A percentile compares a stretch with the other conserved stretches of the same genome.
These are phyloP conservation scores for Oryzias javanicus DNA, from an alignment of 2,113 vertebrate genomes.

Conservation along the genomic window DNA sequence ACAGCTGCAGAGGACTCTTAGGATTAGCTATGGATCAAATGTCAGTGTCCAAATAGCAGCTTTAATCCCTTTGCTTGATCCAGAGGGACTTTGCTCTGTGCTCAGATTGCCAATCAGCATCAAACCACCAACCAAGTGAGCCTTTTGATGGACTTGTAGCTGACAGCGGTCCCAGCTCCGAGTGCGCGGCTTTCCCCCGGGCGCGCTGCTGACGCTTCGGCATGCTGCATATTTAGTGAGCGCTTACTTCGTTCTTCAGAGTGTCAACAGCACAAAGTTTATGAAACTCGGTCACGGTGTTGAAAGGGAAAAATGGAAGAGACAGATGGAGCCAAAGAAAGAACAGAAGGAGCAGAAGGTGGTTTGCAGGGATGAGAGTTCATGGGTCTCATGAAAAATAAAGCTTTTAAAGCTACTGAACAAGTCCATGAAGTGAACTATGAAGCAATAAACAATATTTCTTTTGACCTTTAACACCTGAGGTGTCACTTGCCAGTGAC, in stretches of 20 bases:
- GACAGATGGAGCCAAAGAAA: background rate
- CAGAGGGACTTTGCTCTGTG: constrained; percentile 42
- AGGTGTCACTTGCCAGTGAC: too few relatives aligned
- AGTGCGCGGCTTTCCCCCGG: constrained; percentile 26
- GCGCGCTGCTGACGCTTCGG: constrained; percentile 45
- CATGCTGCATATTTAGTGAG: constrained; percentile 59
- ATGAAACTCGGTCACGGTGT: constrained; percentile 31
- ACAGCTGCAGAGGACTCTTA: constrained; percentile 83
- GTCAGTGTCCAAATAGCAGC: constrained; percentile 77
- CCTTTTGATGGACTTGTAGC: constrained; percentile 48
- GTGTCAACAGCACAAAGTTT: constrained; percentile 34
- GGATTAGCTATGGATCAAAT: constrained; percentile 76
- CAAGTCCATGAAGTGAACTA: too few relatives aligned
- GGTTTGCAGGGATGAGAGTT: background rate
- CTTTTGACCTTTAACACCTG: too few relatives aligned
- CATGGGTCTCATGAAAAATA: background rate
- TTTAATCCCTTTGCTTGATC: constrained; percentile 59
- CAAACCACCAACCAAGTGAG: constrained; percentile 18
- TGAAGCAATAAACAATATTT: too few relatives aligned
- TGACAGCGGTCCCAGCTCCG: constrained; percentile 48
- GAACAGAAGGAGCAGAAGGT: constrained; percentile 11
- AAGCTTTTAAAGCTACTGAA: background rate
- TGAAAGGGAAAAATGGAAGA: constrained; percentile 13
- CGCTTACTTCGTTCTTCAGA: constrained; percentile 23
- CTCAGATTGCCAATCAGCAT: constrained; percentile 42